Percentiles rank a stretch among this genome's conserved stretches.
phyloP scores from a whole-genome alignment of 2,797 vertebrate genomes.

The Cyclopterus lumpus region DNA sequence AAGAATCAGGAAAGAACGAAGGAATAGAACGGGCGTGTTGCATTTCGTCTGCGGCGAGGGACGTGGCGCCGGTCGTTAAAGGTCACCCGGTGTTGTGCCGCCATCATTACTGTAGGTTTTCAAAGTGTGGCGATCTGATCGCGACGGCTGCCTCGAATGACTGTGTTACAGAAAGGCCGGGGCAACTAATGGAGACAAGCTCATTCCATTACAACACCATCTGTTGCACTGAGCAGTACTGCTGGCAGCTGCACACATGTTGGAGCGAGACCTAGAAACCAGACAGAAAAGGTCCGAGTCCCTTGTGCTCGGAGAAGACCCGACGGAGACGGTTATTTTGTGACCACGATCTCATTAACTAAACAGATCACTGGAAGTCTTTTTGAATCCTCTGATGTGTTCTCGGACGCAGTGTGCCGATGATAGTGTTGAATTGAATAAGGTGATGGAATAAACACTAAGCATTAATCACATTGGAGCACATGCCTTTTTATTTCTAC shows the following conservation, averaged over 20 bases:
- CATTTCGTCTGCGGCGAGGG: slow-evolving; percentile 24
- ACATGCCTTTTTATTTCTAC: neutral
- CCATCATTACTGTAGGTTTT: slow-evolving; percentile 27
- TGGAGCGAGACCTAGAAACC: slow-evolving; percentile 67
- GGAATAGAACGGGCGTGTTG: neutral
- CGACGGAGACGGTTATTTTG: slow-evolving; percentile 58
- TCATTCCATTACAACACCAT: slow-evolving; percentile 80
- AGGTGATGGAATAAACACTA: slow-evolving; percentile 12
- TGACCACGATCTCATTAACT: slow-evolving; percentile 62
- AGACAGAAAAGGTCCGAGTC: slow-evolving; percentile 58
- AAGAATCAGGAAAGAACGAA: neutral
- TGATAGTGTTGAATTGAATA: slow-evolving; percentile 11
- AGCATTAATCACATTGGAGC: slow-evolving; percentile 4
- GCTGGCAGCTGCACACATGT: slow-evolving; percentile 76
- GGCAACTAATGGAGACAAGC: slow-evolving; percentile 79
- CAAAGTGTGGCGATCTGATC: slow-evolving; percentile 57
- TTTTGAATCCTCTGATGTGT: slow-evolving; percentile 34
- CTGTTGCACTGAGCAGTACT: slow-evolving; percentile 70
- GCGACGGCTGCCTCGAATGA: slow-evolving; percentile 62
- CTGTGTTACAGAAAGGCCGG: slow-evolving; percentile 62
- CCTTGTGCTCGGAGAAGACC: slow-evolving; percentile 39
- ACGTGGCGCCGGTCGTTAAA: slow-evolving; percentile 37
- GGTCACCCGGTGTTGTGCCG: slow-evolving; percentile 38
- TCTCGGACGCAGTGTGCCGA: slow-evolving; percentile 21
- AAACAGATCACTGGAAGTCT: slow-evolving; percentile 40